Evolutionary conservation across 2,113 vertebrate species (phyloP), one percentile per base, ranked within the genome.

Genomic region (Cepphus grylle): DNA sequence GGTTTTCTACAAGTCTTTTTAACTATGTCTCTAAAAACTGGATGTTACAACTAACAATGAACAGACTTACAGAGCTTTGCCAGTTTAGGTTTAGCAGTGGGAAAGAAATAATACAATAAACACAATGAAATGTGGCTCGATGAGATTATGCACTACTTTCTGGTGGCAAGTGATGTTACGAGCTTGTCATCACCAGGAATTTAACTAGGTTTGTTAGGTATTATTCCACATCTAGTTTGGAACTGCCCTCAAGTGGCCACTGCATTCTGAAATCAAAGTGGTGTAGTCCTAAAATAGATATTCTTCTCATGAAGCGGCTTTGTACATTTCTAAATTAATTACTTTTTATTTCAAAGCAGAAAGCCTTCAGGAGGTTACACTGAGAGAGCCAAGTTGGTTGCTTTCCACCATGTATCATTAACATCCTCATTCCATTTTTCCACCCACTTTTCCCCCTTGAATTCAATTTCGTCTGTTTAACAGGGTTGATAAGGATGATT

Each of bases 321-420:
- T 66, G 38, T 58, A 43, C 10, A 42, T 66, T 95, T 81, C 61
- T 78, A 63, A 83, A 81, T 91, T 88, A 86, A 73, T 77, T 69
- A 92, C 34, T 88, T 80, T 79, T 66, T 78, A 80, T 86, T 91
- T 88, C 80, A 95, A 88, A 95, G 56, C 56, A 89, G 69, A 74
- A 92, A 89, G 42, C 25, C 72, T 84, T 50, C 50, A 77, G 55
- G 69, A 59, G 13, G 6, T 84, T 92, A 73, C 34, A 40, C 9
- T 52, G 40, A 76, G 17, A 58, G 5, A 70, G 29, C 17, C 27
- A 70, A 83, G 32, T 30, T 88, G 36, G 30, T 86, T 81, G 22
- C 23, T 47, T 94, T 92, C 38, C 16, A 69, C 74, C 0, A 1
- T 40, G 14, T 36, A 63, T 79, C 9, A 0, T 85, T 87, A 93